Conservation (phyloP, 2,888 invertebrate species). For the Zaprionus bogoriensis region DNA sequence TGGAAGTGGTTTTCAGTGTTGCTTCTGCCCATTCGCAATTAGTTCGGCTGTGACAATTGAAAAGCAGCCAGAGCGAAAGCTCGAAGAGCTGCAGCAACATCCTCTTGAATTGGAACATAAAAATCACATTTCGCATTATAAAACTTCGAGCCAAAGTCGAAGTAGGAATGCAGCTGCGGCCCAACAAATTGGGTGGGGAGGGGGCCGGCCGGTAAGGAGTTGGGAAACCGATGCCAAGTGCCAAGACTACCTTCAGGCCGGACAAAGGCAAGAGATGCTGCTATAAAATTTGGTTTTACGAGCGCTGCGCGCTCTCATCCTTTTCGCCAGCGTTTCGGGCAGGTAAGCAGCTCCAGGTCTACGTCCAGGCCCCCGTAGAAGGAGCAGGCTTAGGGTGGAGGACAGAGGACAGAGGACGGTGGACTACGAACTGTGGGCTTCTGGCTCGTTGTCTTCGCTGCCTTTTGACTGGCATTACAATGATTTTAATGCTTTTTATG, state of each 20-base stretch:
- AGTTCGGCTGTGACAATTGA: conserved; percentile 65
- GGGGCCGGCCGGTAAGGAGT: conserved; percentile 5
- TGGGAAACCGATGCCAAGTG: conserved; percentile 23
- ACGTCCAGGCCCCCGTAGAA: conserved; percentile 5
- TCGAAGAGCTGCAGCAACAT: conserved; percentile 50
- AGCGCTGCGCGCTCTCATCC: conserved; percentile 52
- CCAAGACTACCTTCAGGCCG: conserved; percentile 10
- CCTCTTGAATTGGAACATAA: conserved; percentile 71
- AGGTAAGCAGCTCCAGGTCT: conserved; percentile 55
- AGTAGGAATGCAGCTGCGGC: conserved; percentile 46
- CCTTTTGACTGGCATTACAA: conserved; percentile 70
- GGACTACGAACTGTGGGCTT: neutral
- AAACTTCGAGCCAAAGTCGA: conserved; percentile 37
- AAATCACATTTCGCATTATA: conserved; percentile 74
- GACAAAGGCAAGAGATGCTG: conserved; percentile 36
- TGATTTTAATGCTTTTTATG: conserved; percentile 75
- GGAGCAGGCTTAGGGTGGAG: neutral
- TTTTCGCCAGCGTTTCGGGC: conserved; percentile 31
- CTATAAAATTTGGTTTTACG: conserved; percentile 72
- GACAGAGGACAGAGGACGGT: no score
- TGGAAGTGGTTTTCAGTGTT: conserved; percentile 53
- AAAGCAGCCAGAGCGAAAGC: conserved; percentile 50
- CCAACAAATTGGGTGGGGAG: neutral
- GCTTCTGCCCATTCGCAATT: conserved; percentile 36
- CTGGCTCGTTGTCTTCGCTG: conserved; percentile 40